These are phyloP conservation scores for Mustela lutreola DNA, from an alignment of 2,113 vertebrate genomes.

Conservation along the genomic window DNA sequence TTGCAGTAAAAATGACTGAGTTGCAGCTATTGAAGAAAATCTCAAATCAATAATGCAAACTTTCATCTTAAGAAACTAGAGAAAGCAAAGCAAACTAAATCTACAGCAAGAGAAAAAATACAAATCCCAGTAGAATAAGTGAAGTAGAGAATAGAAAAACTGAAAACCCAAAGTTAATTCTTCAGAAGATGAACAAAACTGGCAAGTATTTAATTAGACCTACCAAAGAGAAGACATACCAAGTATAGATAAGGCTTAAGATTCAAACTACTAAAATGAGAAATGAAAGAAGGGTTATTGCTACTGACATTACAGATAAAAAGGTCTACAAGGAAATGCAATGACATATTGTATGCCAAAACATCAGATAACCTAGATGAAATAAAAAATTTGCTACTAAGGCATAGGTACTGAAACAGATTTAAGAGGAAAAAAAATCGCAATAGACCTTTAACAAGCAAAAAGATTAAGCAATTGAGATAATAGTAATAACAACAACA, in stretches of 20 bases:
- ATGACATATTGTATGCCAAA: neutral
- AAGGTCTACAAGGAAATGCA: neutral
- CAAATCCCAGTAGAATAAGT: neutral
- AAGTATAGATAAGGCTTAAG: neutral
- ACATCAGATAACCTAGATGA: neutral
- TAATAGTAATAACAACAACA: neutral
- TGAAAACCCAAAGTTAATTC: neutral
- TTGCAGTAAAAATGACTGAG: constrained; percentile 97
- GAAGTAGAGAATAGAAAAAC: neutral
- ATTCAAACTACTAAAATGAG: neutral
- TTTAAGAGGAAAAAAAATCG: neutral
- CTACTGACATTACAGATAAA: neutral
- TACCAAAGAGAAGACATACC: neutral
- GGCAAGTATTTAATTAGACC: neutral
- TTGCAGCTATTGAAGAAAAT: constrained; percentile 90
- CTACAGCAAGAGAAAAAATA: neutral
- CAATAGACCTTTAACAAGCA: neutral
- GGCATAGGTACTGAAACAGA: neutral
- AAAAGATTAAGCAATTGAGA: neutral
- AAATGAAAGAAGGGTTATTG: neutral
- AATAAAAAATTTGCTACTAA: neutral
- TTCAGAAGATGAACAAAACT: neutral
- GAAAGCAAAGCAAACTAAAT: neutral
- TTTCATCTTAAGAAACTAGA: neutral
- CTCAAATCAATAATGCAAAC: neutral